These are phyloP conservation scores for Goniozus legneri DNA, from an alignment of 1,140 invertebrate species.

Conservation along the genomic window DNA sequence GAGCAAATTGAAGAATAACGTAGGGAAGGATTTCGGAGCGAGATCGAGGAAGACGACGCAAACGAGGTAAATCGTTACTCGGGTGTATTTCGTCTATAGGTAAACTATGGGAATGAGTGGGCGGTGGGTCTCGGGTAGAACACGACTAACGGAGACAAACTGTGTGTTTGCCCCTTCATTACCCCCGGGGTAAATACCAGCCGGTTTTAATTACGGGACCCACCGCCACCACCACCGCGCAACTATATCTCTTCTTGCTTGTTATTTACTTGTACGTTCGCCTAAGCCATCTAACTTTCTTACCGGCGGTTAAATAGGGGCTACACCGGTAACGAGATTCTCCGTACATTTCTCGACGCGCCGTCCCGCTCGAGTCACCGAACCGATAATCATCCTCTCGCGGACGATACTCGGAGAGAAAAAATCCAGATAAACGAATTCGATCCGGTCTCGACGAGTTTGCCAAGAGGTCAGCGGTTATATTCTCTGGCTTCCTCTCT, in stretches of 20 bases:
- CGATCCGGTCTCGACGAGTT: too few species aligned
- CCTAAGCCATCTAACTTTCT: conserved; percentile 43
- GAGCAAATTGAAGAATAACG: too few species aligned
- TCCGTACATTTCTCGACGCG: too few species aligned
- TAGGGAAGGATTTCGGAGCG: too few species aligned
- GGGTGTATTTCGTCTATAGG: conserved; percentile 9
- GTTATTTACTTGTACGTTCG: conserved; percentile 47
- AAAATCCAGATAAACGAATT: too few species aligned
- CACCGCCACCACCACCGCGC: conserved; percentile 28
- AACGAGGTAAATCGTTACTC: not conserved
- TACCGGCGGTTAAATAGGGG: conserved; percentile 41
- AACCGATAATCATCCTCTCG: too few species aligned
- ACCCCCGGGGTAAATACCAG: conserved; percentile 49
- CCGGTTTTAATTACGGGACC: conserved; percentile 53
- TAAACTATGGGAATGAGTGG: conserved; percentile 9
- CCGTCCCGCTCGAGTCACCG: too few species aligned
- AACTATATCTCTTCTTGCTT: conserved; percentile 47
- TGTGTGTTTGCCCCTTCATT: conserved; percentile 52
- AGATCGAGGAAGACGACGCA: not conserved
- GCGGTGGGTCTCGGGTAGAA: conserved; percentile 4
- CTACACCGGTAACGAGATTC: conserved; percentile 27
- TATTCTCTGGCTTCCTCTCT: too few species aligned
- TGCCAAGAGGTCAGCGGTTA: too few species aligned
- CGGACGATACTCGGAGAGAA: too few species aligned
- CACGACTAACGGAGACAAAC: conserved; percentile 50